Base-by-base conservation (phyloP, 2,888 invertebrate species). In the Aphrophora alni region DNA sequence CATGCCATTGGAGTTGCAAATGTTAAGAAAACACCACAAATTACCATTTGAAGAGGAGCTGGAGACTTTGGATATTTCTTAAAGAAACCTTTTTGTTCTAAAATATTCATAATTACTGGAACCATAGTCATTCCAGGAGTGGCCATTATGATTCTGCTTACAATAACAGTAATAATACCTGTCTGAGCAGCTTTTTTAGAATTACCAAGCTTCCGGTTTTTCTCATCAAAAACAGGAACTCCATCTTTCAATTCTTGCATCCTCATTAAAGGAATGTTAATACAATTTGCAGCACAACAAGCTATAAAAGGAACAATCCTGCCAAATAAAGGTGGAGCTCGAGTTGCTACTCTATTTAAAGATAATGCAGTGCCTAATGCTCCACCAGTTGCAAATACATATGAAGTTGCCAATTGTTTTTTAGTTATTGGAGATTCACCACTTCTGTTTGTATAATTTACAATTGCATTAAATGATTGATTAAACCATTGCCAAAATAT, bases 401-500 rank as follows among this genome's bases (percentile, higher is more conserved):
- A 99, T 0, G 98, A 98, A 17, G 93, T 91, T 0, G 94, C 87
- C 51, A 99, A 89, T 87, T 97, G 96, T 91, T 88, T 88, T 80
- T 89, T 89, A 12, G 92, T 90, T 81, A 96, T 91, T 7, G 93
- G 92, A 28, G 93, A 21, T 28, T 38, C 92, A 14, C 97, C 97
- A 82, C 95, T 94, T 76, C 99, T 92, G 89, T 99, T 99, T 44
- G 98, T 98, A 88, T 98, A 99, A 90, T 99, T 99, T 78, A 99
- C 99, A 25, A 98, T 88, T 0, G 99, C 99, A 89, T 99, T 99
- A 90, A 99, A 99, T n/a, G 98, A 95, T 91, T 98, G 98, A 90
- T 98, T 98, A 86, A 94, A 89, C 98, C 98, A 98, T 88, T 98
- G 99, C 99, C 99, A 99, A 90, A 99, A 98, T 80, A 98, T 90